These are phyloP conservation scores for Melanogrammus aeglefinus DNA, from an alignment of 2,797 vertebrate genomes.

Conservation along the genomic window DNA sequence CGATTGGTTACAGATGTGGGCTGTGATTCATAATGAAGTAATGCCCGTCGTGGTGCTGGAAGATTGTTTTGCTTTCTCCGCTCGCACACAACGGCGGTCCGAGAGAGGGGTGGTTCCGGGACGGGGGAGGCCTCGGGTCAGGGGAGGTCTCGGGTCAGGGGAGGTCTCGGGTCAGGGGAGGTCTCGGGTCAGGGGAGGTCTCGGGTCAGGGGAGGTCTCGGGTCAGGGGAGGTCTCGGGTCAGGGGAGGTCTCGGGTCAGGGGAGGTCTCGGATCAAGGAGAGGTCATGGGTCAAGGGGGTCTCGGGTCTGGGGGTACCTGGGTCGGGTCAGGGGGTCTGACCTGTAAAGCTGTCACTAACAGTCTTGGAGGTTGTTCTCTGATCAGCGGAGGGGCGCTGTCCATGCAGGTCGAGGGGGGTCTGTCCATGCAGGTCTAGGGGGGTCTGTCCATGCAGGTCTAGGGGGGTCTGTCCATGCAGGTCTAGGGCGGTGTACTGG, in stretches of 20 bases:
- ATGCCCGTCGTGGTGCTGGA: slow-evolving; percentile 89
- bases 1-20: slow-evolving; percentile 88
- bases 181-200: too few relatives aligned
- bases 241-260: too few relatives aligned
- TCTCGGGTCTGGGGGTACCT: too few relatives aligned
- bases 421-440: not conserved
- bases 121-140: not conserved
- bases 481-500: not conserved
- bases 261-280: not conserved
- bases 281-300: not conserved
- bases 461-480: too few relatives aligned
- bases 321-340: too few relatives aligned
- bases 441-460: too few relatives aligned
- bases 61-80: slow-evolving; percentile 75
- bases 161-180: too few relatives aligned
- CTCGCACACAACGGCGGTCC: slow-evolving; percentile 56
- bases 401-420: too few relatives aligned
- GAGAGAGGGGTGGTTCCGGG: not conserved
- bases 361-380: not conserved
- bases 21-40: slow-evolving; percentile 87
- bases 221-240: not conserved
- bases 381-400: too few relatives aligned
- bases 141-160: too few relatives aligned
- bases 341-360: not conserved
- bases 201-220: not conserved